These are phyloP conservation scores for Cyaniris semiargus DNA, from an alignment of 2,888 invertebrate genomes.

Conservation along the genomic window DNA sequence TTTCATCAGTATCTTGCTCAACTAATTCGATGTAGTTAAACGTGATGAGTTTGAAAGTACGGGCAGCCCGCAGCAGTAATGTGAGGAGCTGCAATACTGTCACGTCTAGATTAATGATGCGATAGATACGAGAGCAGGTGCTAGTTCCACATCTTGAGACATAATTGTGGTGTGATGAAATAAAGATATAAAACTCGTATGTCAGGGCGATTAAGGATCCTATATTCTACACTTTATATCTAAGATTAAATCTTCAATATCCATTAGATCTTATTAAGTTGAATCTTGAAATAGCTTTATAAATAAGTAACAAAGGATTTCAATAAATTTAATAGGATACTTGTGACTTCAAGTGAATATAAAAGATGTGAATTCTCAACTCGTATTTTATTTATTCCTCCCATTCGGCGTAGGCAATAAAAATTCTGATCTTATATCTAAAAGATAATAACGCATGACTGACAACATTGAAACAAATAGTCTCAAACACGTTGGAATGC, in stretches of 20 bases:
- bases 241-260: neutral
- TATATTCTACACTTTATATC: neutral
- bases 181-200: neutral
- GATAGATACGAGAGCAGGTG: slow-evolving; percentile 34
- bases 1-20: slow-evolving; percentile 49
- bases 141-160: slow-evolving; percentile 8
- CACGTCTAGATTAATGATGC: slow-evolving; percentile 65
- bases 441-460: slow-evolving; percentile 10
- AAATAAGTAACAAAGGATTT: neutral
- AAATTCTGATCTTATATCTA: neutral
- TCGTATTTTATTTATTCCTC: neutral
- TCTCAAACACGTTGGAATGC: neutral
- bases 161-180: slow-evolving; percentile 10
- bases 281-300: neutral
- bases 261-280: neutral
- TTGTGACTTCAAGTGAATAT: neutral
- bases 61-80: slow-evolving; percentile 55
- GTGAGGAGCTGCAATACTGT: slow-evolving; percentile 63
- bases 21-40: slow-evolving; percentile 65
- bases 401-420: neutral
- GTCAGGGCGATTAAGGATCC: neutral
- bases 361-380: neutral
- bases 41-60: slow-evolving; percentile 65
- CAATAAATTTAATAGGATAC: neutral
- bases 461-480: neutral